phyloP scores from a whole-genome alignment of 2,888 invertebrate species.

The Phengaris alcon region DNA sequence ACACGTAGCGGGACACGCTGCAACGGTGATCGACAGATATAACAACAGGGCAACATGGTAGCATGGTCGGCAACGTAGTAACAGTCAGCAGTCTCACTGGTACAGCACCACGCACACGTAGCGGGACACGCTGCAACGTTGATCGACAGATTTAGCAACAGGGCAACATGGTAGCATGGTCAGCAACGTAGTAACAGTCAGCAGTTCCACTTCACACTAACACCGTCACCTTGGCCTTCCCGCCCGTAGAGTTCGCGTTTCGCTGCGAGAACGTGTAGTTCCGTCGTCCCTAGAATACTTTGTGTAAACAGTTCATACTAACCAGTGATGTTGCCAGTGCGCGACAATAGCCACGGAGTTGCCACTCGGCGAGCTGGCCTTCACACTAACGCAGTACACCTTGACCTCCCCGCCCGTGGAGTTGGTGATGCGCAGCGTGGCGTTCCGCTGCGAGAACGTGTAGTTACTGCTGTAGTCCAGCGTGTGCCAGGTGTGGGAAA shows the following conservation, averaged over 20 bases:
- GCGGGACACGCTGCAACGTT: conserved; percentile 69
- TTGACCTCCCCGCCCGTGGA: conserved; percentile 81
- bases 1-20: conserved; percentile 70
- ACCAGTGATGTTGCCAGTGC: conserved; percentile 78
- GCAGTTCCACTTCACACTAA: background rate
- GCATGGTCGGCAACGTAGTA: too few species aligned
- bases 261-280: too few species aligned
- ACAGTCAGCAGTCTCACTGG: conserved; percentile 45
- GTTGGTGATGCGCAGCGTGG: conserved; percentile 85
- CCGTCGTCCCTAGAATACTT: too few species aligned
- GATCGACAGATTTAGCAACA: background rate
- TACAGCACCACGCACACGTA: conserved; percentile 94
- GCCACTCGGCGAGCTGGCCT: conserved; percentile 74
- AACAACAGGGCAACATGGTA: background rate
- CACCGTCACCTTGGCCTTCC: too few species aligned
- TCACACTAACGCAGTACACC: conserved; percentile 82
- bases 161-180: too few species aligned
- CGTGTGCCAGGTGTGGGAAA: conserved; percentile 92
- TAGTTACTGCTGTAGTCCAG: conserved; percentile 91
- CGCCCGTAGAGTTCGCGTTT: too few species aligned
- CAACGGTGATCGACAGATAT: background rate
- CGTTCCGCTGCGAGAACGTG: conserved; percentile 90
- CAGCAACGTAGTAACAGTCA: too few species aligned
- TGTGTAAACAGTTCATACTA: conserved; percentile 35
- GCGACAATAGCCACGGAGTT: conserved; percentile 78